Percentiles rank a stretch among this genome's conserved stretches.
Evolutionary conservation across 2,113 vertebrate genomes (phyloP).

Genomic region (Myotis davidii): DNA sequence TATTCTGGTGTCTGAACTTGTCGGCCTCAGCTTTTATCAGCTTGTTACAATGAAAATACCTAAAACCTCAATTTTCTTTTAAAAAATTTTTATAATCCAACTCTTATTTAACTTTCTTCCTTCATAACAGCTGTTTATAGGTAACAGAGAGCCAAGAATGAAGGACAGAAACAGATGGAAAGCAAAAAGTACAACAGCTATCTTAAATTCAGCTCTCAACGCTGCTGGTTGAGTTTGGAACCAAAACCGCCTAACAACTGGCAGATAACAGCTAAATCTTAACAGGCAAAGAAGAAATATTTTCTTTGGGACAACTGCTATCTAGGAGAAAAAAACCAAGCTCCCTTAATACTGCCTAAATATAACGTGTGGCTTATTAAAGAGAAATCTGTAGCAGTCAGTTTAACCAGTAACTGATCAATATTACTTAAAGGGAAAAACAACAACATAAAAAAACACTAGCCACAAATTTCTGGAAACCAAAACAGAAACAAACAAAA

Average conservation of each 20-base stretch:
- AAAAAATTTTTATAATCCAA: conserved; percentile 33
- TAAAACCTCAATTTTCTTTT: conserved; percentile 53
- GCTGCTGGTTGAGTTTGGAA: conserved; percentile 66
- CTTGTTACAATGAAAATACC: conserved; percentile 43
- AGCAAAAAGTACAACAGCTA: conserved; percentile 63
- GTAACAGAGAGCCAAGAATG: conserved; percentile 38
- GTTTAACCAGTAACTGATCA: conserved; percentile 61
- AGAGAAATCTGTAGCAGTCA: conserved; percentile 54
- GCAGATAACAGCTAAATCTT: conserved; percentile 64
- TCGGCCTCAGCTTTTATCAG: conserved; percentile 47
- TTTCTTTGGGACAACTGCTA: conserved; percentile 71
- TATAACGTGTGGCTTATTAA: conserved; percentile 69
- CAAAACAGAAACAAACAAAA: conserved; percentile 31
- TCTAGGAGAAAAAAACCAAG: conserved; percentile 64
- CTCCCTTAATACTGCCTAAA: conserved; percentile 55
- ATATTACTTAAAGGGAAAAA: conserved; percentile 52
- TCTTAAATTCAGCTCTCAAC: conserved; percentile 51
- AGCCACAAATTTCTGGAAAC: conserved; percentile 37
- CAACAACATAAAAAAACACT: background rate
- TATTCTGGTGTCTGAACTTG: conserved; percentile 56
- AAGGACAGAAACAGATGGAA: conserved; percentile 47
- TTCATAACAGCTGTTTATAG: conserved; percentile 70
- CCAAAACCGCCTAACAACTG: conserved; percentile 66
- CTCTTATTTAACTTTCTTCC: conserved; percentile 56
- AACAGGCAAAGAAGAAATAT: conserved; percentile 58